Conservation (phyloP, 1,140 invertebrate genomes). For the Zaprionus capensis region DNA sequence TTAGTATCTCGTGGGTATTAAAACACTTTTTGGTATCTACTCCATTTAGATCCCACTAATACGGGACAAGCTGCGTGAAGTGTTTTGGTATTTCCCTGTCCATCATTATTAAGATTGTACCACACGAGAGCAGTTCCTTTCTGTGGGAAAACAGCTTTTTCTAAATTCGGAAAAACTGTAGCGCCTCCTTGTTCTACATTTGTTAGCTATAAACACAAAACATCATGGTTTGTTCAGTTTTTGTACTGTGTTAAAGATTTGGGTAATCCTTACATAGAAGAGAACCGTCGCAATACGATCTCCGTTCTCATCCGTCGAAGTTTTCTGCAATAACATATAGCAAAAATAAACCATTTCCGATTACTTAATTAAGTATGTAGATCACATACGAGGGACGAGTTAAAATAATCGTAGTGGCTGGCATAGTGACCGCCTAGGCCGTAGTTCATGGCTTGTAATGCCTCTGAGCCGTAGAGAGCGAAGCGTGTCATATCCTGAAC, state of each 20-base stretch:
- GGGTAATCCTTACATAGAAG: conserved; percentile 65
- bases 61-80: conserved; percentile 98
- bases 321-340: conserved; percentile 6
- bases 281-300: conserved; percentile 78
- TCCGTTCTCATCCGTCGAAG: conserved; percentile 40
- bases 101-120: conserved; percentile 96
- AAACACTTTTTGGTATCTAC: conserved; percentile 84
- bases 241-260: not conserved
- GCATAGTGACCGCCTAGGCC: conserved; percentile 90
- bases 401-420: conserved; percentile 89
- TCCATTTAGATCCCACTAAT: conserved; percentile 97
- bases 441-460: conserved; percentile 88
- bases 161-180: conserved; percentile 95
- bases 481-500: conserved; percentile 90
- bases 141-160: conserved; percentile 92
- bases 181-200: conserved; percentile 97
- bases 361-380: not conserved
- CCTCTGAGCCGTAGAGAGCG: conserved; percentile 86
- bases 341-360: not conserved
- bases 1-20: not conserved
- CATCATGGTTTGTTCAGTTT: not conserved
- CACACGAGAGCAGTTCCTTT: conserved; percentile 97
- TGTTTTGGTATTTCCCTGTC: conserved; percentile 95
- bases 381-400: conserved; percentile 49
- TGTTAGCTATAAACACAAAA: conserved; percentile 89